These are phyloP conservation scores for Drosophila asahinai DNA, from an alignment of 1,140 invertebrate species.

Conservation along the genomic window DNA sequence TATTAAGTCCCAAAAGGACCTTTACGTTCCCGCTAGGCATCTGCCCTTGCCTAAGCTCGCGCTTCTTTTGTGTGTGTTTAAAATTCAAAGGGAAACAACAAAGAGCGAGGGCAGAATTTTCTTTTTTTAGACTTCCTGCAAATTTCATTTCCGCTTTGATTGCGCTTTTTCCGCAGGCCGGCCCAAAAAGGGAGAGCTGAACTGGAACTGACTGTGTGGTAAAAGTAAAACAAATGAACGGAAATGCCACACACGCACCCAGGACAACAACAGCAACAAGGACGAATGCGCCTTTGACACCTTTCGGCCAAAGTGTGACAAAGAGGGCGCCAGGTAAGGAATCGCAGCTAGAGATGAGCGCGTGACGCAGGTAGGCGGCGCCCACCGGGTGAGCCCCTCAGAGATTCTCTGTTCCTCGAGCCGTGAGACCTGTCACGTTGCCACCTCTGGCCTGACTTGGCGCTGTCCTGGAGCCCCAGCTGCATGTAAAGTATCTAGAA, in stretches of 20 bases:
- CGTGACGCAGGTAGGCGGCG: slow-evolving; percentile 16
- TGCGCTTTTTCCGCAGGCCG: slow-evolving; percentile 76
- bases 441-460: slow-evolving; percentile 21
- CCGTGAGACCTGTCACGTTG: slow-evolving; percentile 11
- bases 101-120: slow-evolving; percentile 14
- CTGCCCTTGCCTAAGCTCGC: slow-evolving; percentile 16
- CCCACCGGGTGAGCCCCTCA: background rate
- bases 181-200: background rate
- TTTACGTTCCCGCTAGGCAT: slow-evolving; percentile 4
- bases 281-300: slow-evolving; percentile 78
- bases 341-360: slow-evolving; percentile 38
- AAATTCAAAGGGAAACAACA: slow-evolving; percentile 50
- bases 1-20: slow-evolving; percentile 62
- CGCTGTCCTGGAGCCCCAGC: slow-evolving; percentile 40
- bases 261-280: slow-evolving; percentile 51
- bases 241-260: slow-evolving; percentile 80
- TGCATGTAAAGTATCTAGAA: slow-evolving; percentile 79
- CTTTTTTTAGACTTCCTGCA: slow-evolving; percentile 69
- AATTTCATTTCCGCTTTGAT: slow-evolving; percentile 84
- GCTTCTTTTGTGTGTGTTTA: slow-evolving; percentile 31
- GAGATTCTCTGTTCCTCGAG: background rate
- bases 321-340: slow-evolving; percentile 45
- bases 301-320: slow-evolving; percentile 78
- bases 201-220: slow-evolving; percentile 37
- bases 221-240: slow-evolving; percentile 83